Evolutionary conservation across 2,888 invertebrate genomes (phyloP).

Genomic region (Polydrusus cervinus): DNA sequence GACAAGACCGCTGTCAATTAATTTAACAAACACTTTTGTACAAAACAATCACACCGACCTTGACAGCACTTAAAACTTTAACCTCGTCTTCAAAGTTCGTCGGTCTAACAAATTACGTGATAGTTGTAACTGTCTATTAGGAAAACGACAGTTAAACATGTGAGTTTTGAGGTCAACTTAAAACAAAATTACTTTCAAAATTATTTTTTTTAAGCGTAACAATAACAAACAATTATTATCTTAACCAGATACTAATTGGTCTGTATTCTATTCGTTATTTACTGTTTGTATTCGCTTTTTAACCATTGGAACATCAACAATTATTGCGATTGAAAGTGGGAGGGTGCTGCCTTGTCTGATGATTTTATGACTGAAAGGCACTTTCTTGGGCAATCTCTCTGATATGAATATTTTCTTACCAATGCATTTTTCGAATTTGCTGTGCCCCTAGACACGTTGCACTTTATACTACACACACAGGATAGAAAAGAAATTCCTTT

Average conservation of each 20-base stretch:
- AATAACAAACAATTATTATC: conserved; percentile 32
- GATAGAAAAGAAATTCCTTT: no score
- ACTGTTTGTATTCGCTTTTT: conserved; percentile 10
- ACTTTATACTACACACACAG: no score
- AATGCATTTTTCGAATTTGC: no score
- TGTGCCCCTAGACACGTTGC: no score
- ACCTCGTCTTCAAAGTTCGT: conserved; percentile 36
- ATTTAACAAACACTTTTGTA: conserved; percentile 10
- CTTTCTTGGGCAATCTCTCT: no score
- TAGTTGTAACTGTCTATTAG: conserved; percentile 24
- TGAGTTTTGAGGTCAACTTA: conserved; percentile 28
- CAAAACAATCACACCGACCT: conserved; percentile 17
- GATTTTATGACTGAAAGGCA: no score
- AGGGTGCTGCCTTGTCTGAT: no score
- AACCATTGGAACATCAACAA: no score
- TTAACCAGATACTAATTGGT: conserved; percentile 8
- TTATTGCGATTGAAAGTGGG: no score
- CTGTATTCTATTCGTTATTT: conserved; percentile 1
- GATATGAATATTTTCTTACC: no score
- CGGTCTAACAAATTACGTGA: conserved; percentile 32
- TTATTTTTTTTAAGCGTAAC: conserved; percentile 23
- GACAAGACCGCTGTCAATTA: neutral
- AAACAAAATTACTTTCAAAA: conserved; percentile 31
- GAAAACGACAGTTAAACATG: conserved; percentile 32
- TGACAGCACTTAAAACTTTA: conserved; percentile 23